Base-by-base conservation (phyloP, 2,888 invertebrate species). In the Sarcophaga caerulescens region DNA sequence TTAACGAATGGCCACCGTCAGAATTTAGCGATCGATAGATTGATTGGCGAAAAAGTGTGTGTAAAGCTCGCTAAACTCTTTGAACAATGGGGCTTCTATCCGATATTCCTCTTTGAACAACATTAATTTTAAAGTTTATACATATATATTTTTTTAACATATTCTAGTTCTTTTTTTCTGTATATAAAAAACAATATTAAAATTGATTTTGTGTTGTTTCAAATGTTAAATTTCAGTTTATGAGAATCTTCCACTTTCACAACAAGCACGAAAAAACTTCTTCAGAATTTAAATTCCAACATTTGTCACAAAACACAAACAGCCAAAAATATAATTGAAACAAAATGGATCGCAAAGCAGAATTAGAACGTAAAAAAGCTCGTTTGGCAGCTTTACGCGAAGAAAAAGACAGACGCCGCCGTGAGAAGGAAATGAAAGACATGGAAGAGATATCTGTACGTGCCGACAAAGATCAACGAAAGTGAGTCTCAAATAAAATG, bases 341-440 rank as follows among this genome's bases (percentile, higher is more conserved):
- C 69, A 80, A 78, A 82, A 93, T 93, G 93, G 98, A 98, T 94
- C 95, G 98, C 87, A 97, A 97, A 93, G 97, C 97, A n/a, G 98
- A 98, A 94, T 93, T 98, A 90, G 98, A 98, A 94, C 95, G 97
- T 85, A 98, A 98, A 93, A 97, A 98, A 93, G 97, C 97, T 35
- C 98, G 97, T 94, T 95, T 98, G 89, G 97, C 97, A 92, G 97
- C 97, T 25, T 94, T 98, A 79, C 94, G 98, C 3, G 98, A 98
- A 89, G 98, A 98, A 93, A 98, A 98, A 91, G 97, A 97, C 92
- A 95, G 97, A 11, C 95, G 97, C 85, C 94, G 96, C 70, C 94
- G 96, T 83, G 98, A 98, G 93, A 97, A 97, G 90, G 98, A 98
- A 93, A 95, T 96, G 90, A 97, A 97, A 94, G 97, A 97, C 95